These are phyloP conservation scores for Muscina levida DNA, from an alignment of 2,888 invertebrate genomes.

Conservation along the genomic window DNA sequence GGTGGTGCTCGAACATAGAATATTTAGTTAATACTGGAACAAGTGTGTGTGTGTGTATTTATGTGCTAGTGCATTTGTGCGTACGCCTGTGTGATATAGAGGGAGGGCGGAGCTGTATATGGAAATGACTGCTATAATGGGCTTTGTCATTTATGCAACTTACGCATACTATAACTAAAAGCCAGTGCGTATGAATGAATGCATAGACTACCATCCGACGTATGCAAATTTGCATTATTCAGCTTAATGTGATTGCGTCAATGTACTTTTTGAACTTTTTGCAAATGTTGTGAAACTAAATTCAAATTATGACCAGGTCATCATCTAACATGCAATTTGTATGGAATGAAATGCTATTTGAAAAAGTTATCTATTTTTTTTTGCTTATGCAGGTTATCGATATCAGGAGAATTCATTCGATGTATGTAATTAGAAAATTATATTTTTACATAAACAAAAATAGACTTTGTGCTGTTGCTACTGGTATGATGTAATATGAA, in stretches of 20 bases:
- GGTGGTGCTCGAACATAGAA: too few relatives aligned
- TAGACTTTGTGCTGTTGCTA: too few relatives aligned
- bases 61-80: neutral
- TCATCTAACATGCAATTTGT: conserved; percentile 13
- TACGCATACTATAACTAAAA: neutral
- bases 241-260: conserved; percentile 57
- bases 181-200: too few relatives aligned
- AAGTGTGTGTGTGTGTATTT: neutral
- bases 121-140: conserved; percentile 7
- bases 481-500: too few relatives aligned
- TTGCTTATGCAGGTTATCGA: conserved; percentile 12
- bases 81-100: neutral
- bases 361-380: neutral
- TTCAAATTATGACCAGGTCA: conserved; percentile 26
- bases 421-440: too few relatives aligned
- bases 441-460: too few relatives aligned
- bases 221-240: conserved; percentile 38
- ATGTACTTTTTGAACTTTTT: conserved; percentile 46
- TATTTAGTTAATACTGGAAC: neutral
- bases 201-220: neutral
- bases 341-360: neutral
- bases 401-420: too few relatives aligned
- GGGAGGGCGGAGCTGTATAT: neutral
- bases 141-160: conserved; percentile 6
- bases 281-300: conserved; percentile 16